phyloP scores from a whole-genome alignment of 2,113 vertebrate species.

The Pteruthius melanotis region DNA sequence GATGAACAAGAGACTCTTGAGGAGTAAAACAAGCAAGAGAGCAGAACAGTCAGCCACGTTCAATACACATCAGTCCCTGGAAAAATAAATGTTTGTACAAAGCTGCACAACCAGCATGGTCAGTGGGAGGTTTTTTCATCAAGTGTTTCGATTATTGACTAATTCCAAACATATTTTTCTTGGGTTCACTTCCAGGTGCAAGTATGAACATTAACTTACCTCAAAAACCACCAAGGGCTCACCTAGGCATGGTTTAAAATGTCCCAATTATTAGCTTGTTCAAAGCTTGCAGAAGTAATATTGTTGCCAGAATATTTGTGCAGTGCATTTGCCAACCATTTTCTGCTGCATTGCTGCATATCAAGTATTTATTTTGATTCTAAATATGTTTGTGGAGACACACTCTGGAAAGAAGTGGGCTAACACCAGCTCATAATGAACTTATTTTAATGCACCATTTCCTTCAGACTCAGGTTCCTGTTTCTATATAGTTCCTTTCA shows the following conservation, averaged over 20 bases:
- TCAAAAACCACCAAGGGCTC: not conserved
- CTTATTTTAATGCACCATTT: not conserved
- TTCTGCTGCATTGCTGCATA: not conserved
- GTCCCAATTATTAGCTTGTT: not conserved
- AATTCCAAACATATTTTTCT: conserved; percentile 14
- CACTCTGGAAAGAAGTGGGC: not conserved
- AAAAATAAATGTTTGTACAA: conserved; percentile 54
- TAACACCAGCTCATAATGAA: not conserved
- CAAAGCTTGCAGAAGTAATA: not conserved
- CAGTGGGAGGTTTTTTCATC: not conserved
- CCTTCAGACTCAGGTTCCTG: not conserved
- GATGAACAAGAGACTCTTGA: not conserved
- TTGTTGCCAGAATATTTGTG: not conserved
- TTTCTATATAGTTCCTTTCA: not conserved
- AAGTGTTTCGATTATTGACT: not conserved
- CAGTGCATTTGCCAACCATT: not conserved
- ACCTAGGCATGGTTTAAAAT: not conserved
- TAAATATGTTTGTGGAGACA: not conserved
- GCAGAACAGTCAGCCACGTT: not conserved
- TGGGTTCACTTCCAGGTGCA: not conserved
- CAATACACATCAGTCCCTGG: not conserved
- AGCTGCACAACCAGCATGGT: not conserved
- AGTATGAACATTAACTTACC: not conserved
- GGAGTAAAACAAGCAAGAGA: not conserved
- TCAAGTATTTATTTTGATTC: not conserved